phyloP scores from a whole-genome alignment of 2,888 invertebrate species.

The Papilio elwesi region DNA sequence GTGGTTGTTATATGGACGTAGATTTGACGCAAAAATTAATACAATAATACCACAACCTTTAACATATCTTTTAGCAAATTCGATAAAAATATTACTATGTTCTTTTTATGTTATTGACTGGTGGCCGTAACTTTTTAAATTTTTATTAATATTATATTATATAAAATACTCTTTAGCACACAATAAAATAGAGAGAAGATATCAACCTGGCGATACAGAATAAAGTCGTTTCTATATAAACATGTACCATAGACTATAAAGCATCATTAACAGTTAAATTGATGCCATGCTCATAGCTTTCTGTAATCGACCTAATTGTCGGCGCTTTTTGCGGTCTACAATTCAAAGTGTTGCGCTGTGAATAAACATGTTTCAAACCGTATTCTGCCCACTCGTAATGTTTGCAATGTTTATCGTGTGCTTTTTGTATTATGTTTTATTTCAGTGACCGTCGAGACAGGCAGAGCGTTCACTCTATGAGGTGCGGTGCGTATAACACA shows the following conservation, averaged over 20 bases:
- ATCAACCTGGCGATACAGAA: not conserved
- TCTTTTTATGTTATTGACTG: no score
- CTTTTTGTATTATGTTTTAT: not conserved
- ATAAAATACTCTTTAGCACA: not conserved
- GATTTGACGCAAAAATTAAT: no score
- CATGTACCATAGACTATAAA: constrained; percentile 1
- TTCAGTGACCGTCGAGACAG: not conserved
- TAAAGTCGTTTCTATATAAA: constrained; percentile 8
- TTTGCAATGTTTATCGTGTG: not conserved
- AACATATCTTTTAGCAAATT: no score
- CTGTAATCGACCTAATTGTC: constrained; percentile 35
- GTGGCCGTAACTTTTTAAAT: no score
- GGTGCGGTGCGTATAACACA: no score
- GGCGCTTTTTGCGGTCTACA: constrained; percentile 15
- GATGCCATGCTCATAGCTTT: constrained; percentile 29
- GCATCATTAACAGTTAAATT: constrained; percentile 5
- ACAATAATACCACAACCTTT: no score
- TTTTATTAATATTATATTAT: no score
- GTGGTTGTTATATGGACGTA: no score
- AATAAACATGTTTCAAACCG: not conserved
- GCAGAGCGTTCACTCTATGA: not conserved
- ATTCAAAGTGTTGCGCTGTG: constrained; percentile 1
- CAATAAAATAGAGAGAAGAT: not conserved
- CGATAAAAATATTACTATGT: no score
- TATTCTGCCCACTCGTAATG: constrained; percentile 1